Percentiles rank a stretch among this genome's conserved stretches.
These are phyloP conservation scores for Prosapia bicincta DNA, from an alignment of 2,888 invertebrate species.

Conservation along the genomic window DNA sequence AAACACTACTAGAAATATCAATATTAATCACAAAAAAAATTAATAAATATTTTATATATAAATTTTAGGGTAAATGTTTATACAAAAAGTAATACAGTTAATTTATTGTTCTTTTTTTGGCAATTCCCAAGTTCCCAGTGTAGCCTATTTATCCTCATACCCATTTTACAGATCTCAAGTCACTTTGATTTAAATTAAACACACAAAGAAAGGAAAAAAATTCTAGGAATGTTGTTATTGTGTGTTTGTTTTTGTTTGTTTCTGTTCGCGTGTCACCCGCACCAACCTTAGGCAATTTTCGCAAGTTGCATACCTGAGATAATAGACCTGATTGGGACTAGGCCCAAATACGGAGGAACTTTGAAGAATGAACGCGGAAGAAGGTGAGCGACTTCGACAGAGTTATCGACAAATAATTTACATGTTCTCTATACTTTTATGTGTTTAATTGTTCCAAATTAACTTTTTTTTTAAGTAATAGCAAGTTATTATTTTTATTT, in stretches of 20 bases:
- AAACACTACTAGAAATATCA: too few species aligned
- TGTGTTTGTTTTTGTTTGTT: conserved; percentile 14
- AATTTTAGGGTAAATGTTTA: too few species aligned
- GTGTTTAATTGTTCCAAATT: conserved; percentile 9
- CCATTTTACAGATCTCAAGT: background rate
- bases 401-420: conserved; percentile 6
- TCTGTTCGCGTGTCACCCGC: conserved; percentile 11
- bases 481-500: conserved; percentile 8
- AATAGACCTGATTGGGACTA: conserved; percentile 99
- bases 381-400: conserved; percentile 61
- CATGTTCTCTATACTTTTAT: conserved; percentile 15
- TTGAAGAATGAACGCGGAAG: conserved; percentile 99
- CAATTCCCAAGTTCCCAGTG: background rate
- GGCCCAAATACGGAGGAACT: conserved; percentile 99
- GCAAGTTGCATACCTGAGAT: conserved; percentile 99
- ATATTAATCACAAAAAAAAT: too few species aligned
- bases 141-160: background rate
- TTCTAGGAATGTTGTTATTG: conserved; percentile 21
- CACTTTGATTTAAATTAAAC: background rate
- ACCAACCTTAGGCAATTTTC: conserved; percentile 89
- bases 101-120: background rate
- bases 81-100: too few species aligned
- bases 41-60: too few species aligned
- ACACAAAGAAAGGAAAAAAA: background rate
- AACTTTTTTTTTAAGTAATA: background rate